Conservation (phyloP, 2,797 vertebrate species). For the Hoplostethus mediterraneus region DNA sequence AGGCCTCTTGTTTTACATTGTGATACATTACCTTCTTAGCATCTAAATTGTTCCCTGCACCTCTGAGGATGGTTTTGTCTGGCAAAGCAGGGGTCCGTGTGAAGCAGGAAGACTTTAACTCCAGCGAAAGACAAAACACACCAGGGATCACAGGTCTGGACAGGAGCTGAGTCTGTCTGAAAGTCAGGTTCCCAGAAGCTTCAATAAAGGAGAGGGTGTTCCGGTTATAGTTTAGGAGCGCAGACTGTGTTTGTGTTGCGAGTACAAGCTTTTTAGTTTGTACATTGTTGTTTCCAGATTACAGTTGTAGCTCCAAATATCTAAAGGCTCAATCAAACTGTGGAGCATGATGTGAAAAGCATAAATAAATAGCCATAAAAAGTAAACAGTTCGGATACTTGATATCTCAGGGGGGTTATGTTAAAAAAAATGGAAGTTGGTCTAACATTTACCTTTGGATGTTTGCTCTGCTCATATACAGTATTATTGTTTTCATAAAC, state of each 20-base stretch:
- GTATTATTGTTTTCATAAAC: constrained; percentile 74
- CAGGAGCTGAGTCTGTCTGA: constrained; percentile 65
- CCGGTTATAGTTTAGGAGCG: constrained; percentile 73
- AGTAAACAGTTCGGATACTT: constrained; percentile 52
- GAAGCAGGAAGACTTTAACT: constrained; percentile 76
- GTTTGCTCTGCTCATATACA: constrained; percentile 67
- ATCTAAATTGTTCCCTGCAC: background rate
- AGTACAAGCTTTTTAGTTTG: constrained; percentile 37
- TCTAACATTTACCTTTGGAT: constrained; percentile 71
- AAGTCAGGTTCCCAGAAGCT: constrained; percentile 78
- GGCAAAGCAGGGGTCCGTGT: constrained; percentile 69
- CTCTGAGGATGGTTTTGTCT: constrained; percentile 28
- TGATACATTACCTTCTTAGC: background rate
- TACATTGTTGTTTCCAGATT: constrained; percentile 54
- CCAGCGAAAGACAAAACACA: constrained; percentile 71
- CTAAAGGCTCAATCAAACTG: constrained; percentile 40
- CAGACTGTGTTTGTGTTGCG: constrained; percentile 72
- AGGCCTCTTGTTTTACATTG: no score
- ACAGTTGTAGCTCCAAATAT: constrained; percentile 14
- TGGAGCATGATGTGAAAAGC: constrained; percentile 37
- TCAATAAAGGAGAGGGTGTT: constrained; percentile 70
- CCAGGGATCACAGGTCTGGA: constrained; percentile 73
- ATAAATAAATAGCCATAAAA: constrained; percentile 63
- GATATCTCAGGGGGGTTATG: constrained; percentile 58
- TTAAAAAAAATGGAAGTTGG: constrained; percentile 46